Conservation (phyloP, 2,113 vertebrate genomes). For the Rhabdornis inornatus region DNA sequence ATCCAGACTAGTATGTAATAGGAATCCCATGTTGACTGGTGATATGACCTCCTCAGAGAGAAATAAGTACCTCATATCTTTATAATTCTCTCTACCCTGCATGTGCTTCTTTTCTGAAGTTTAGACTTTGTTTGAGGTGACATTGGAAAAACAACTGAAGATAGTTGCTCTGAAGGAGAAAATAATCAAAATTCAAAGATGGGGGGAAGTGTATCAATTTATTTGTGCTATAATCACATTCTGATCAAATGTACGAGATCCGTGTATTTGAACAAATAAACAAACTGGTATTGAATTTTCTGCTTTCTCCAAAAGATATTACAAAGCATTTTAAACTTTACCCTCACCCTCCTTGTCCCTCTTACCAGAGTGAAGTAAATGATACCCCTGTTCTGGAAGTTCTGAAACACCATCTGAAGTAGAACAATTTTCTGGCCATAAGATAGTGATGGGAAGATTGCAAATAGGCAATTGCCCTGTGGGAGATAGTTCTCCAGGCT, state of each 20-base stretch:
- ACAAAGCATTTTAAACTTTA: not conserved
- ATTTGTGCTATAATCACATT: not conserved
- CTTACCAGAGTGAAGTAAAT: not conserved
- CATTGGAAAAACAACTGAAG: not conserved
- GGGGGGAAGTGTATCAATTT: not conserved
- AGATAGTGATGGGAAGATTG: not conserved
- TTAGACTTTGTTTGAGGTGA: conserved; percentile 2
- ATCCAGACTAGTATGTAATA: not conserved
- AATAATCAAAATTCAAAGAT: not conserved
- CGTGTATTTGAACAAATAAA: not conserved
- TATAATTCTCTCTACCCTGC: not conserved
- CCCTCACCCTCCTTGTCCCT: not conserved
- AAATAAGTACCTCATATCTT: not conserved
- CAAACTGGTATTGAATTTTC: not conserved
- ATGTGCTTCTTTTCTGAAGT: not conserved
- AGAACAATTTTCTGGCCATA: not conserved
- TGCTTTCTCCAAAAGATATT: not conserved
- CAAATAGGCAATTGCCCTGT: not conserved
- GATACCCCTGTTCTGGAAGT: not conserved
- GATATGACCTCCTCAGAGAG: not conserved
- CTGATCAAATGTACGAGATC: not conserved
- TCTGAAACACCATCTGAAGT: not conserved
- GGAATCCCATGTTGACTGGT: not conserved
- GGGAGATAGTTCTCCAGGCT: not conserved
- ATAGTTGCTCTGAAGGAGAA: not conserved